Evolutionary conservation across 2,888 invertebrate genomes (phyloP), one percentile per base, ranked within the genome.

Genomic region (Venustoraphidia nigricollis): DNA sequence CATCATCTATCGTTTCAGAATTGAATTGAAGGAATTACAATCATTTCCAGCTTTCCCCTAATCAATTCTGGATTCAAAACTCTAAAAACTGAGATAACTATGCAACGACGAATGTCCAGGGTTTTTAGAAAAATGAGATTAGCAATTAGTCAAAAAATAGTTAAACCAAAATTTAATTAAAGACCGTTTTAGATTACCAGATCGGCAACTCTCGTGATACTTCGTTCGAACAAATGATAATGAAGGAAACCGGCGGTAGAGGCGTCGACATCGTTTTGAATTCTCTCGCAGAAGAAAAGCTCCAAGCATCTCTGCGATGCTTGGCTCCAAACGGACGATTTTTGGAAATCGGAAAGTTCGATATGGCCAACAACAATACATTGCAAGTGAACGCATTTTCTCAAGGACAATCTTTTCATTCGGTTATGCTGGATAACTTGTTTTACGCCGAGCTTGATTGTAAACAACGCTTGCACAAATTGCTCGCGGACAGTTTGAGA

Each of bases 251-350:
- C 0, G 73, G 81, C 9, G 94, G 95, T 10, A 73, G 73, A 55
- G 94, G 95, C 36, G 95, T 97, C 0, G 89, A 97, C 60, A 68
- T 94, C 46, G 86, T 96, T 10, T 68, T 91, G 9, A 97, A 97
- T 65, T 94, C 93, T 0, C 67, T 97, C 41, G 80, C 94, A 1
- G 94, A 91, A 59, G 94, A 96, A 42, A 94, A 95, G 64, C 72
- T 95, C 1, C 73, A 77, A 58, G 85, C 81, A 0, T 80, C 81
- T 0, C 62, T 79, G 0, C 67, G 78, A 2, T 82, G 81, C 54
- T 62, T 82, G 10, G 76, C 71, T 1, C 55, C 55, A 2, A 68
- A 71, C 1, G 81, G 90, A 9, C 70, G 80, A 50, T 91, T 91
- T 65, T 63, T 90, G 44, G 90, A 91, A 68, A 90, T 92, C 52